A percentile compares a stretch with the other conserved stretches of the same genome.
These are phyloP conservation scores for Zeus faber DNA, from an alignment of 2,113 vertebrate genomes.

Conservation along the genomic window DNA sequence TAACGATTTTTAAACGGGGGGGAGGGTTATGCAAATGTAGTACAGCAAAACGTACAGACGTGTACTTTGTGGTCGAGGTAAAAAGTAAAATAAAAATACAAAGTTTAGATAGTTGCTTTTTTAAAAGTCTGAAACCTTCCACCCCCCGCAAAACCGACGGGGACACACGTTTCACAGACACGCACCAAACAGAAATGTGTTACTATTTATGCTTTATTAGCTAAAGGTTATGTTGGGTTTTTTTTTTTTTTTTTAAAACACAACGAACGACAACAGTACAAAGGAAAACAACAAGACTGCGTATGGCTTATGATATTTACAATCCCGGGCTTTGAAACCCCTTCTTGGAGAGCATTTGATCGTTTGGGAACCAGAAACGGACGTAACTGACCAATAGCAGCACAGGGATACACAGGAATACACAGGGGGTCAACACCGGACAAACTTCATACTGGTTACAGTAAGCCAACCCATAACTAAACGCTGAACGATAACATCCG, in stretches of 20 bases:
- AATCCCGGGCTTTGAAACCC: background rate
- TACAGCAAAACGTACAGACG: too few relatives aligned
- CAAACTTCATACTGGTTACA: constrained; percentile 41
- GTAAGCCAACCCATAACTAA: constrained; percentile 15
- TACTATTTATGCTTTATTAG: constrained; percentile 58
- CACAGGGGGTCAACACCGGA: constrained; percentile 55
- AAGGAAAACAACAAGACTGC: constrained; percentile 24
- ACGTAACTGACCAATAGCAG: constrained; percentile 43
- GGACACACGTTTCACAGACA: too few relatives aligned
- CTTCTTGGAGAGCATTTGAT: background rate
- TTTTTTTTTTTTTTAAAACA: constrained; percentile 43
- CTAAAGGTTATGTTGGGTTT: constrained; percentile 40
- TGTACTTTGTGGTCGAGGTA: too few relatives aligned
- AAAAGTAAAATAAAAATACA: too few relatives aligned
- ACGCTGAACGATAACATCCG: constrained; percentile 39
- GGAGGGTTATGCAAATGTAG: too few relatives aligned
- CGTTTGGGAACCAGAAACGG: constrained; percentile 35
- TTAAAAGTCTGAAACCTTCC: too few relatives aligned
- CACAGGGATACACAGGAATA: constrained; percentile 40
- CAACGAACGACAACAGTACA: constrained; percentile 37
- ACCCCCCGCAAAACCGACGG: too few relatives aligned
- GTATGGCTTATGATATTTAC: constrained; percentile 40
- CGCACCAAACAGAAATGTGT: background rate
- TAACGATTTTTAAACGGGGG: too few relatives aligned
- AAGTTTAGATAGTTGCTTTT: too few relatives aligned